Evolutionary conservation across 2,888 invertebrate genomes (phyloP), one percentile per base, ranked within the genome.

Genomic region (Eupithecia inturbata): DNA sequence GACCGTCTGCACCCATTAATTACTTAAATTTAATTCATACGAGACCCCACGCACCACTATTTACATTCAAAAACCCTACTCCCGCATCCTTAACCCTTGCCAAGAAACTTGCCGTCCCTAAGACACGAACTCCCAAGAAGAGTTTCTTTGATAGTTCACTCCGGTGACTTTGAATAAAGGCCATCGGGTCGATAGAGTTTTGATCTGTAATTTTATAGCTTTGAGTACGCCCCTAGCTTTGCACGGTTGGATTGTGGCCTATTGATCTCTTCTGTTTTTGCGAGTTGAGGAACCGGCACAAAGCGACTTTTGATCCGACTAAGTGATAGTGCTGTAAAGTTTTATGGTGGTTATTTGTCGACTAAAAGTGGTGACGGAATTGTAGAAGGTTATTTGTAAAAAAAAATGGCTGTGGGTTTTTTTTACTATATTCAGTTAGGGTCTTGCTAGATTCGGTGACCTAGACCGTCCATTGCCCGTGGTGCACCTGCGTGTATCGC

Each of bases 131-230:
- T 93, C 91, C 92, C 87, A 92, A 93, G 94, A 87, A 90, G 91
- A 92, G 88, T 92, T 94, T 94, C 94, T 94, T 94, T 94, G 94
- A 94, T 94, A 94, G 93, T 93, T 87, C 93, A 94, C 94, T 92
- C 89, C 89, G 91, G 84, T 91, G 92, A 86, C 86, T 91, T 82
- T 83, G 91, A 90, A 94, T 93, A 94, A 93, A 93, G 93, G 91
- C 88, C 91, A 92, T 86, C 84, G 90, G 93, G 91, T 93, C 92
- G 93, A 94, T 92, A 89, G 91, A 92, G 91, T 92, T 91, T 88
- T 94, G 94, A 94, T 94, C 94, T 94, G 93, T 94, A 94, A 94
- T 94, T 94, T 94, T 94, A 94, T 94, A 93, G 92, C 92, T 91
- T 91, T 92, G 92, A 92, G 88, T 83, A 86, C 87, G 88, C 89